Evolutionary conservation across 2,113 vertebrate species (phyloP), one percentile per base, ranked within the genome.

Genomic region (Sinosuthora webbiana): DNA sequence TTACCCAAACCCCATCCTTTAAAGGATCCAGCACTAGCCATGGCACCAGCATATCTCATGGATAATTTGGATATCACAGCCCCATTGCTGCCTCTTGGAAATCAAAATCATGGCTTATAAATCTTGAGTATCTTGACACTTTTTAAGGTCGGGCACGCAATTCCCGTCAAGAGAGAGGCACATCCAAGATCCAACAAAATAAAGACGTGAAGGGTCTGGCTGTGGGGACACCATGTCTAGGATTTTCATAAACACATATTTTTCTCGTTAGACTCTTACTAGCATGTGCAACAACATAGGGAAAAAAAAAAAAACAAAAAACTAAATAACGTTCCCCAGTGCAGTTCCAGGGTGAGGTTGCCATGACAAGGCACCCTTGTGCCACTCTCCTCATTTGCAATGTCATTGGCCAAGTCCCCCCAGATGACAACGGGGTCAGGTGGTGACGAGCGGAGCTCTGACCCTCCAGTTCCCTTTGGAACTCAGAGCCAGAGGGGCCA

Each of bases 241-340:
- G 44, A 83, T 63, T 94, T 75, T 77, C 60, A 90, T 45, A 78
- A 93, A 91, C 85, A 93, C 45, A 80, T 50, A 19, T 76, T 97
- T 96, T 97, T 94, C 94, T 89, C 53, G 45, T 97, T 96, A 97
- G 71, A 35, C 37, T 83, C 50, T 68, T 27, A 63, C 41, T 47
- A 79, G 68, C 19, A 22, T 39, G 67, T 59, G 77, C 49, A 92
- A 73, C 3, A 19, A 53, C 68, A 52, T 0, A 83, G 30, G n/a
- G n/a, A n/a, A n/a, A n/a, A n/a, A n/a, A n/a, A n/a, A n/a, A n/a
- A n/a, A n/a, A n/a, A n/a, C n/a, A 33, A 70, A 95, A 89, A 88
- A 39, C 79, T 52, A 75, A 96, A 89, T 42, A 93, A 85, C 0
- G 0, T 52, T 59, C 39, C 28, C 33, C 75, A 19, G 15, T 87